phyloP scores from a whole-genome alignment of 53 echinoderm and acorn worm genomes.

The Holothuria scabra region DNA sequence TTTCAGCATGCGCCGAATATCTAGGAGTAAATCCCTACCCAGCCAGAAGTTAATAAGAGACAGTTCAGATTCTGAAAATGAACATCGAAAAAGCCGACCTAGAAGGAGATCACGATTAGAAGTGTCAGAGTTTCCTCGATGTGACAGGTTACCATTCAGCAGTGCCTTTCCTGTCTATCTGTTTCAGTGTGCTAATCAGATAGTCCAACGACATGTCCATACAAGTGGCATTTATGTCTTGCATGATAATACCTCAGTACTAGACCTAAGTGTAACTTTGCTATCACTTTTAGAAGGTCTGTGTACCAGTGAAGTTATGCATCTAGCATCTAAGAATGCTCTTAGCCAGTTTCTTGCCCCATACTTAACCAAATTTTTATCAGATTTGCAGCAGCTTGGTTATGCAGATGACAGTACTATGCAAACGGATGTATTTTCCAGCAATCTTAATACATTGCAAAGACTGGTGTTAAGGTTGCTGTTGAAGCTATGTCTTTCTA shows the following conservation, averaged over 20 bases:
- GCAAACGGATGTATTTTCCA: slow-evolving; percentile 6
- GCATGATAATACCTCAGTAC: slow-evolving; percentile 52
- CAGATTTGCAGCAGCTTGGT: slow-evolving; percentile 49
- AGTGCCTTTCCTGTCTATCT: slow-evolving; percentile 60
- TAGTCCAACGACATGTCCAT: slow-evolving; percentile 53
- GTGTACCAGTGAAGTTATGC: slow-evolving; percentile 87
- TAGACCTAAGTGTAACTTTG: slow-evolving; percentile 90
- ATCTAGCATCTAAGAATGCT: slow-evolving; percentile 74
- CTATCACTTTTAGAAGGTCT: slow-evolving; percentile 86
- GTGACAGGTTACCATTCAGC: slow-evolving; percentile 54
- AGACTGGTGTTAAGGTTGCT: slow-evolving; percentile 83
- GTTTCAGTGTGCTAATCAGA: slow-evolving; percentile 56
- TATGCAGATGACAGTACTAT: background rate
- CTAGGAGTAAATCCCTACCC: slow-evolving; percentile 23
- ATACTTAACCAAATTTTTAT: slow-evolving; percentile 74
- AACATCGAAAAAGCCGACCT: slow-evolving; percentile 13
- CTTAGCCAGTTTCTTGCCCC: slow-evolving; percentile 87
- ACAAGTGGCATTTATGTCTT: slow-evolving; percentile 37
- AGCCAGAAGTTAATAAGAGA: background rate
- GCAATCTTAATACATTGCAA: slow-evolving; percentile 58
- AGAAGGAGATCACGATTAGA: slow-evolving; percentile 33
- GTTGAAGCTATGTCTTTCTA: slow-evolving; percentile 85
- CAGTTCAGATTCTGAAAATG: slow-evolving; percentile 49
- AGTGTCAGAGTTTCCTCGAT: background rate
- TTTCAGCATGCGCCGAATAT: background rate